A percentile compares a stretch with the other conserved stretches of the same genome.
Conservation (phyloP, 2,888 invertebrate species). For the Monopis laevigella region DNA sequence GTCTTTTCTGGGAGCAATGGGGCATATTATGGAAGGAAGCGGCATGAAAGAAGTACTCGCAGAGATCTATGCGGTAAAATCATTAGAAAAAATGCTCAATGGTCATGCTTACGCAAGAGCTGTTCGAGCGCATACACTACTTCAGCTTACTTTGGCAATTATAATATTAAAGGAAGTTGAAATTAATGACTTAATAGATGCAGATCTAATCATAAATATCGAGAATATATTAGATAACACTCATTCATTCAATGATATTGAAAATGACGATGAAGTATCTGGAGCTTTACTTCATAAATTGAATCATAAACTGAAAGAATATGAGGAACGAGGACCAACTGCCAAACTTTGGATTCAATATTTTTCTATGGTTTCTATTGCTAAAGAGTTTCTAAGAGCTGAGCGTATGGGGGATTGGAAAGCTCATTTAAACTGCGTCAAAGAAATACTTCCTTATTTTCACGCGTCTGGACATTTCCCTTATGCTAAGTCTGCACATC, state of each 20-base stretch:
- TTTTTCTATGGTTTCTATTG: slow-evolving; percentile 31
- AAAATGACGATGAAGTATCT: slow-evolving; percentile 23
- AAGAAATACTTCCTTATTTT: slow-evolving; percentile 34
- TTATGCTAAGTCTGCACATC: slow-evolving; percentile 24
- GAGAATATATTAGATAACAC: slow-evolving; percentile 23
- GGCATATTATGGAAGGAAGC: slow-evolving; percentile 25
- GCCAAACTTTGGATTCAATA: slow-evolving; percentile 31
- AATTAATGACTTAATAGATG: slow-evolving; percentile 24
- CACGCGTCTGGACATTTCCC: slow-evolving; percentile 23
- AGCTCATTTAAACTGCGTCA: slow-evolving; percentile 30
- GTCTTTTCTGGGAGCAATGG: slow-evolving; percentile 28
- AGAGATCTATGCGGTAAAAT: slow-evolving; percentile 23
- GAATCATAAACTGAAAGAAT: slow-evolving; percentile 24
- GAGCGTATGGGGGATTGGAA: slow-evolving; percentile 36
- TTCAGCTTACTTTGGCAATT: slow-evolving; percentile 28
- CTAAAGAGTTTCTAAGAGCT: slow-evolving; percentile 33
- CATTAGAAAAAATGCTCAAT: slow-evolving; percentile 18
- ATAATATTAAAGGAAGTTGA: slow-evolving; percentile 24
- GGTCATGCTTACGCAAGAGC: slow-evolving; percentile 19
- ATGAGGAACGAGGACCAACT: slow-evolving; percentile 29
- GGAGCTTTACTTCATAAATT: slow-evolving; percentile 25
- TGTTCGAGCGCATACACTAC: slow-evolving; percentile 18
- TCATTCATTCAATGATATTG: slow-evolving; percentile 28
- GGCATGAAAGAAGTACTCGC: slow-evolving; percentile 25
- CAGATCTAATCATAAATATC: slow-evolving; percentile 21